These are phyloP conservation scores for Myotis brandtii DNA, from an alignment of 2,113 vertebrate species.

Conservation along the genomic window DNA sequence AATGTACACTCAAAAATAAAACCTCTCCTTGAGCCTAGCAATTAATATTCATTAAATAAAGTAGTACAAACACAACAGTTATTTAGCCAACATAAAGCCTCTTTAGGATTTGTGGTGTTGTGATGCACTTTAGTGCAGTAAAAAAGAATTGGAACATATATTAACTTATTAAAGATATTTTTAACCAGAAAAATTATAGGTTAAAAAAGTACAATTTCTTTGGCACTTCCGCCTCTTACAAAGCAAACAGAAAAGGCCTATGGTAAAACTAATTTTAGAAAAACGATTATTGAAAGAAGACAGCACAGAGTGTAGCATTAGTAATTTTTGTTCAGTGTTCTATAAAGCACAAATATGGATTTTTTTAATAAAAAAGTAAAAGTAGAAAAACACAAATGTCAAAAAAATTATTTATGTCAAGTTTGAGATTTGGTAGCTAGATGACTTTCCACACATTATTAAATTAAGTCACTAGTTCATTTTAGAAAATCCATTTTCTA, in stretches of 20 bases:
- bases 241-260: not conserved
- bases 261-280: conserved; percentile 49
- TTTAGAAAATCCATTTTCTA: conserved; percentile 71
- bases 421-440: conserved; percentile 50
- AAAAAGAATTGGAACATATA: not conserved
- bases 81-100: not conserved
- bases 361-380: conserved; percentile 52
- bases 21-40: not conserved
- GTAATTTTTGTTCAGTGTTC: conserved; percentile 38
- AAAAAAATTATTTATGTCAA: conserved; percentile 59
- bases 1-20: not conserved
- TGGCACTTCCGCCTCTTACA: conserved; percentile 6
- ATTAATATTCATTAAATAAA: conserved; percentile 39
- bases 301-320: not conserved
- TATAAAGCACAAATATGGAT: conserved; percentile 51
- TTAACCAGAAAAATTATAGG: conserved; percentile 25
- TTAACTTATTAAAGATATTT: conserved; percentile 10
- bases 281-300: conserved; percentile 53
- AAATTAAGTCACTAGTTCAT: conserved; percentile 69
- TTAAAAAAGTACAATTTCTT: conserved; percentile 26
- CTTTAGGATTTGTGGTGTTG: not conserved
- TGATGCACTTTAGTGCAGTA: not conserved
- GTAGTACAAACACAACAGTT: not conserved
- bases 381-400: conserved; percentile 56
- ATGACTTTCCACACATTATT: conserved; percentile 57